Base-by-base conservation (phyloP, 1,140 invertebrate genomes). In the Papilio xuthus region DNA sequence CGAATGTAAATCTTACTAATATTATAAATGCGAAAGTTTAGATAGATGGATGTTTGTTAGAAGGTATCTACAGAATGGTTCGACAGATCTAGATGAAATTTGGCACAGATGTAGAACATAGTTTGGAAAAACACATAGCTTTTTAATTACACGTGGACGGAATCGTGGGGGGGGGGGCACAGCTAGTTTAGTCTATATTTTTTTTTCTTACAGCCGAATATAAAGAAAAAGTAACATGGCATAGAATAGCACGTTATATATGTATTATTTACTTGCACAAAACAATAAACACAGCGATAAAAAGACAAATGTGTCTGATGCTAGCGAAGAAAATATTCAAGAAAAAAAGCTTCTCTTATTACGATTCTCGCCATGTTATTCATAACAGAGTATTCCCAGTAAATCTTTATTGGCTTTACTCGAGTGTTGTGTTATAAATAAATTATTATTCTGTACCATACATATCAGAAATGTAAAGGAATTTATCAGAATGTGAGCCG, bases 361-460 rank as follows among this genome's bases (percentile, higher is more conserved):
- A 67, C 60, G 60, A 67, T 67, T 67, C 60, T 28, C 26, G 60
- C 26, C 26, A 67, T 28, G 26, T 67, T 67, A 67, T 67, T 67
- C 60, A 67, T 67, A 67, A 28, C 26, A 67, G 26, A 67, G 60
- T 12, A 67, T 67, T 67, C 60, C 6, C 60, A 67, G 60, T 67
- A 32, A 67, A 67, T 67, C 60, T 67, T 67, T 67, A 67, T 67
- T 67, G 26, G 26, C 60, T 67, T 67, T 67, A 67, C 60, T 32
- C 26, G 60, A 67, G 60, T 67, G 60, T 67, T 67, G 26, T 32
- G 60, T 32, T 67, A 67, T 67, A 67, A 67, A 67, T 67, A 28
- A 32, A 67, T 67, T 67, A 67, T 67, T 67, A 67, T 67, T 67
- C 60, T 6, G 26, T 67, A 67, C 60, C 28, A 26, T 28, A 15